phyloP scores from a whole-genome alignment of 2,888 invertebrate genomes.

The Epiperipatus broadwayi region DNA sequence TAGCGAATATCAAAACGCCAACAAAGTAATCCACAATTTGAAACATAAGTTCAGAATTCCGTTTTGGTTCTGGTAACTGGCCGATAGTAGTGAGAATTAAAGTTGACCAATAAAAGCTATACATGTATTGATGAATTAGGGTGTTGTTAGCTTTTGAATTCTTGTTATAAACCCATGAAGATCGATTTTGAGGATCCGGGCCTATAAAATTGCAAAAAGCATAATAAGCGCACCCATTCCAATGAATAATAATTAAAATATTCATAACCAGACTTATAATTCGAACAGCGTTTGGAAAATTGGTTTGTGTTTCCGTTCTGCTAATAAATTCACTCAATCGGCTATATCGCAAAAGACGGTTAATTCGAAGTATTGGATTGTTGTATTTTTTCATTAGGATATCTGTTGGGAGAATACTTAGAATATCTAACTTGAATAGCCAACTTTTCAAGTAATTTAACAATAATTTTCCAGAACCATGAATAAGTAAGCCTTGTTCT shows the following conservation, averaged over 20 bases:
- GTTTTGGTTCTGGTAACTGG: conserved; percentile 81
- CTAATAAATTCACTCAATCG: conserved; percentile 80
- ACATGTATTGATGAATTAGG: conserved; percentile 63
- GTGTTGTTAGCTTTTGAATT: too few relatives aligned
- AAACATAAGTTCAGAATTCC: conserved; percentile 74
- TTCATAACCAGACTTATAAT: conserved; percentile 37
- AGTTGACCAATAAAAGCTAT: conserved; percentile 91
- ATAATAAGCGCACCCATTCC: conserved; percentile 87
- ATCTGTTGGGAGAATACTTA: conserved; percentile 65
- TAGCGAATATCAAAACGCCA: conserved; percentile 86
- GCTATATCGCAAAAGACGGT: conserved; percentile 52
- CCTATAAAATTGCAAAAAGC: conserved; percentile 73
- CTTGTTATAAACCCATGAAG: too few relatives aligned
- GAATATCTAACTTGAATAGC: conserved; percentile 42
- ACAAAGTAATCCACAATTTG: conserved; percentile 80
- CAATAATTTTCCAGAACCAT: conserved; percentile 52
- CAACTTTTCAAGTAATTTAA: conserved; percentile 51
- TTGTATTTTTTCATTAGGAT: too few relatives aligned
- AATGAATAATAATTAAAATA: conserved; percentile 73
- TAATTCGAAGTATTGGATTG: conserved; percentile 67
- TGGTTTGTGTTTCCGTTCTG: conserved; percentile 78
- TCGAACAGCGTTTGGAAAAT: conserved; percentile 74
- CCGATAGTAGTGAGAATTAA: conserved; percentile 83
- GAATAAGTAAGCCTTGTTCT: conserved; percentile 78
- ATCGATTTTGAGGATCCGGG: conserved; percentile 58